Evolutionary conservation across 2,797 vertebrate species (phyloP).

Genomic region (Epinephelus awoara): DNA sequence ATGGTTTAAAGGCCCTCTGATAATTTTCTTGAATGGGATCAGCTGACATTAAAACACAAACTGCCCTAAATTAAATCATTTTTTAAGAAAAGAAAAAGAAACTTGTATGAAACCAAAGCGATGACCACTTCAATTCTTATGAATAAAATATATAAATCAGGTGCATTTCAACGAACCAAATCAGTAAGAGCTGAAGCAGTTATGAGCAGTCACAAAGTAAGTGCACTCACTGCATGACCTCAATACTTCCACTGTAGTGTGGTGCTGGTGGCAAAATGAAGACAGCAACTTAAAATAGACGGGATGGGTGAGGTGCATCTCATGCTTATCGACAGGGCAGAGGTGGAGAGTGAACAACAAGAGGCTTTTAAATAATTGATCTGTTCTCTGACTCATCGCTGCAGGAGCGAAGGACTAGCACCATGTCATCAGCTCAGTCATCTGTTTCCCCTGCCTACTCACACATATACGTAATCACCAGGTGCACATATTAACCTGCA

Average conservation of each 20-base stretch:
- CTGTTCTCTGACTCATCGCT: constrained; percentile 71
- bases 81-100: neutral
- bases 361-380: constrained; percentile 73
- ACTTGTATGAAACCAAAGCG: neutral
- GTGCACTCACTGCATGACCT: neutral
- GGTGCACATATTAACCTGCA: constrained; percentile 24
- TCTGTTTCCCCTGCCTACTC: constrained; percentile 35
- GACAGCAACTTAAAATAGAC: constrained; percentile 11
- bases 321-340: constrained; percentile 41
- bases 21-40: neutral
- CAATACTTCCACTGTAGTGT: neutral
- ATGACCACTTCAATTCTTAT: neutral
- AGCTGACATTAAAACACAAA: neutral
- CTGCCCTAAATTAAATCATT: neutral
- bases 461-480: constrained; percentile 36
- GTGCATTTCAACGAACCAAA: neutral
- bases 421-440: constrained; percentile 41
- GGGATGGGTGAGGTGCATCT: constrained; percentile 18
- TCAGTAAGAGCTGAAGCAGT: neutral
- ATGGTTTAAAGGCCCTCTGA: neutral
- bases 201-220: neutral
- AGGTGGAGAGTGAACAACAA: constrained; percentile 55
- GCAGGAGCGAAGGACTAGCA: constrained; percentile 48
- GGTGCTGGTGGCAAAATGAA: constrained; percentile 19
- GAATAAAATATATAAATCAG: constrained; percentile 5